These are phyloP conservation scores for Nyctibius grandis DNA, from an alignment of 2,797 vertebrate genomes.

Conservation along the genomic window DNA sequence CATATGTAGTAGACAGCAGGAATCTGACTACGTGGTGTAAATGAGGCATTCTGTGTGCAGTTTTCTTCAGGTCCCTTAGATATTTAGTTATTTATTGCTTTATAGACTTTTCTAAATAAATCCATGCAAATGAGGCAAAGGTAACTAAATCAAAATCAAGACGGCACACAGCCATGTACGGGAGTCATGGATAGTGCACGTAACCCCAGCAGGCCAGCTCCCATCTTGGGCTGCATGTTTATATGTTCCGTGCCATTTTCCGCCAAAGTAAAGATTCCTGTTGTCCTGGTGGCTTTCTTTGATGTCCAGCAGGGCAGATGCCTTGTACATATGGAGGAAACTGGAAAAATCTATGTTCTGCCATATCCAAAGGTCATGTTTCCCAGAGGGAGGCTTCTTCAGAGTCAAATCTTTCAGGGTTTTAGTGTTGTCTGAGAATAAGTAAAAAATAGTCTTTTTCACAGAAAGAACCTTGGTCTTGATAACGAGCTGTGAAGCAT, in stretches of 20 bases:
- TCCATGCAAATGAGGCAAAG: background rate
- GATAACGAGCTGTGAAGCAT: background rate
- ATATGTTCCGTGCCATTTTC: background rate
- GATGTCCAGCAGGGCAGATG: background rate
- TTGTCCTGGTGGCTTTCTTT: conserved; percentile 1
- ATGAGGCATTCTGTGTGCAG: background rate
- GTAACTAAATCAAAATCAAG: background rate
- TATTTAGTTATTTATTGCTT: background rate
- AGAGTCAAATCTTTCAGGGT: background rate
- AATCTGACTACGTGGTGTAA: background rate
- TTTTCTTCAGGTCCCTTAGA: background rate
- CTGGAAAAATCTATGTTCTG: background rate
- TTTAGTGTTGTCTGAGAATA: background rate
- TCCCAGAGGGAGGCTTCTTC: background rate
- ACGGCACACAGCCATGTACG: background rate
- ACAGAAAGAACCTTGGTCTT: background rate
- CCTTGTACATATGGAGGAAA: background rate
- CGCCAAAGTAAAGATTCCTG: conserved; percentile 27
- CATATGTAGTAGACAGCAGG: background rate
- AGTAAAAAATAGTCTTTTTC: background rate
- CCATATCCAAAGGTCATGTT: background rate
- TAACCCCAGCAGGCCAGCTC: background rate
- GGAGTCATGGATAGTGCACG: background rate
- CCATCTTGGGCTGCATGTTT: background rate
- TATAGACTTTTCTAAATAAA: background rate